Base-by-base conservation (phyloP, 1,140 invertebrate genomes). In the Trichonephila clavipes region DNA sequence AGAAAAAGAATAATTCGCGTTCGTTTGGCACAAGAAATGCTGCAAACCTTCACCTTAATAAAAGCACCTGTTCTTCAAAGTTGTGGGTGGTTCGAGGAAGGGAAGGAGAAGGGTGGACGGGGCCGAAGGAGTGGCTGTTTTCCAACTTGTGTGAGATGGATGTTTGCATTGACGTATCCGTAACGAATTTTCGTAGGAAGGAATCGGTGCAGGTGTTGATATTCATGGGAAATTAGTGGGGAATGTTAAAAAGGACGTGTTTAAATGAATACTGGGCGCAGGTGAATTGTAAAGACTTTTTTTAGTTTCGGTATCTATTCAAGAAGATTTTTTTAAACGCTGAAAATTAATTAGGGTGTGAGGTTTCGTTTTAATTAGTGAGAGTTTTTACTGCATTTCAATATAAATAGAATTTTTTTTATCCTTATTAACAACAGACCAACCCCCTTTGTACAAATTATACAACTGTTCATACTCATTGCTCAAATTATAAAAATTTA, bases 1-100 rank as follows among this genome's bases (percentile, higher is more conserved):
- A 2, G 3, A 40, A 40, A 40, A 51, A 51, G 51, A 51, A 51
- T 51, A 51, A 51, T 51, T 51, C 7, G 7, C 4, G 3, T 51
- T 51, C 51, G 51, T 51, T 51, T 51, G 44, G 4, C 51, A 51
- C 51, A 51, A 5, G 18, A 40, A 51, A 82, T 82, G 18, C n/a
- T 3, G 51, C 83, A 86, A 86, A 86, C 83, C 83, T 86, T 86
- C n/a, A 69, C 66, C 66, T 24, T 69, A 69, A 69, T 69, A 58
- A 66, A 66, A 90, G 88, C 88, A 90, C 88, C 88, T 90, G 88
- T 59, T 90, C 88, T 59, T 90, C 85, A 61, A 28, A 72, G 51
- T 90, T 82, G 88, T 90, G 66, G 88, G 88, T 90, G 88, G 88
- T 34, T 90, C 28, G 5, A 24, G 18, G 3, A 16, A 0, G 72